Percentiles rank a stretch among this genome's conserved stretches.
phyloP scores from a whole-genome alignment of 53 echinoderm and acorn worm genomes.

The Arbacia lixula region DNA sequence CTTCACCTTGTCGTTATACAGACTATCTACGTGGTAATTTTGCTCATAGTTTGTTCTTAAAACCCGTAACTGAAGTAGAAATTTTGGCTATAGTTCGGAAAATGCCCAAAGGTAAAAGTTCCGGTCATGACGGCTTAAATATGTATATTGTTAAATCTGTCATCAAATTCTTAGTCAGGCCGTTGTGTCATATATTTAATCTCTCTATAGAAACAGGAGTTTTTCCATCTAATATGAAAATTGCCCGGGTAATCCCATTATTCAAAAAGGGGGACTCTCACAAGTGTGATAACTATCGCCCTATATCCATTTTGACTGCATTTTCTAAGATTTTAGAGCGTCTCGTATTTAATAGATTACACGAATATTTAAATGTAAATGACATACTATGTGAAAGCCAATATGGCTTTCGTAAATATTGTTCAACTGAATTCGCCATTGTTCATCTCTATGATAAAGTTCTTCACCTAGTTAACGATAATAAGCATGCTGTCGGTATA shows the following conservation, averaged over 20 bases:
- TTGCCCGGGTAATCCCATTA: background rate
- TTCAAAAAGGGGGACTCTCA: slow-evolving; percentile 1
- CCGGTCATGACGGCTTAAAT: background rate
- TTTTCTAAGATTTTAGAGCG: too few relatives aligned
- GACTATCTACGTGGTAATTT: background rate
- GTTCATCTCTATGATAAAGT: too few relatives aligned
- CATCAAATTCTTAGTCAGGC: background rate
- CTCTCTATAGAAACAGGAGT: background rate
- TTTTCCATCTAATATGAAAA: slow-evolving; percentile 19
- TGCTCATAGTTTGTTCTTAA: background rate
- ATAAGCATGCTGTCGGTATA: too few relatives aligned
- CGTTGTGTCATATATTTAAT: slow-evolving; percentile 15
- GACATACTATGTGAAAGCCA: too few relatives aligned
- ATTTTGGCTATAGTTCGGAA: background rate
- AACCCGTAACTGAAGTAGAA: background rate
- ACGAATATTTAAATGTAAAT: too few relatives aligned
- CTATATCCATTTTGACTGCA: too few relatives aligned
- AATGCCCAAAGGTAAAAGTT: background rate
- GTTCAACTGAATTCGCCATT: too few relatives aligned
- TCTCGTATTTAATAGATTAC: too few relatives aligned
- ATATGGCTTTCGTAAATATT: too few relatives aligned
- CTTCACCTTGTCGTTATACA: background rate
- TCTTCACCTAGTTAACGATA: too few relatives aligned
- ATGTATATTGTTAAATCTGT: background rate
- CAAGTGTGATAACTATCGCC: too few relatives aligned